Percentiles rank a stretch among this genome's conserved stretches.
These are phyloP conservation scores for Craniophora ligustri DNA, from an alignment of 2,888 invertebrate species.

Conservation along the genomic window DNA sequence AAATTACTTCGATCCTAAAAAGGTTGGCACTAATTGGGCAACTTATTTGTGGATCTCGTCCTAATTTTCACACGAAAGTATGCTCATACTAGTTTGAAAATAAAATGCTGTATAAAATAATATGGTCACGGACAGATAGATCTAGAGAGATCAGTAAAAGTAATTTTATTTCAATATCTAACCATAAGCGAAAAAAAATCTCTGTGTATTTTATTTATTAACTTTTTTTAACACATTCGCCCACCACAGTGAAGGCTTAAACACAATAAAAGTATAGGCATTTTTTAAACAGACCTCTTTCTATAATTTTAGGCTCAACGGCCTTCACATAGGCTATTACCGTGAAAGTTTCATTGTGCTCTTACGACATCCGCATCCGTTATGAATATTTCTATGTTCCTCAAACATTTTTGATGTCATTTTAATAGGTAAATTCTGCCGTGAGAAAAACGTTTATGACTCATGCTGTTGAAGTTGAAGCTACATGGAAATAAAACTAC, in stretches of 20 bases:
- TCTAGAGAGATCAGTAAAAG: too few relatives aligned
- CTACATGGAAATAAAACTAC: not conserved
- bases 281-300: slow-evolving; percentile 46
- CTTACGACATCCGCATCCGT: slow-evolving; percentile 20
- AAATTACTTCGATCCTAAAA: slow-evolving; percentile 52
- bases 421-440: slow-evolving; percentile 35
- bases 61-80: slow-evolving; percentile 36
- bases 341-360: slow-evolving; percentile 39
- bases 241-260: slow-evolving; percentile 25
- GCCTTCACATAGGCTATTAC: slow-evolving; percentile 21
- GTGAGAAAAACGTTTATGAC: not conserved
- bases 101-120: too few relatives aligned
- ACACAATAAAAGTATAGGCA: slow-evolving; percentile 1
- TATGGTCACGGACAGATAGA: too few relatives aligned
- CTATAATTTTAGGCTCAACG: slow-evolving; percentile 15
- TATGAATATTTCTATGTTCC: slow-evolving; percentile 27
- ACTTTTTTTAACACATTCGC: slow-evolving; percentile 12
- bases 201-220: not conserved
- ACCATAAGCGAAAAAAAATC: slow-evolving; percentile 25
- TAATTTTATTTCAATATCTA: too few relatives aligned
- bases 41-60: slow-evolving; percentile 50
- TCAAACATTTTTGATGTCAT: slow-evolving; percentile 30
- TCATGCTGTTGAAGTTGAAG: not conserved
- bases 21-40: slow-evolving; percentile 24
- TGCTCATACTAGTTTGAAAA: slow-evolving; percentile 41